Percentiles rank a stretch among this genome's conserved stretches.
Conservation (phyloP, 2,113 vertebrate genomes). For the Mormyrus lacerda region DNA sequence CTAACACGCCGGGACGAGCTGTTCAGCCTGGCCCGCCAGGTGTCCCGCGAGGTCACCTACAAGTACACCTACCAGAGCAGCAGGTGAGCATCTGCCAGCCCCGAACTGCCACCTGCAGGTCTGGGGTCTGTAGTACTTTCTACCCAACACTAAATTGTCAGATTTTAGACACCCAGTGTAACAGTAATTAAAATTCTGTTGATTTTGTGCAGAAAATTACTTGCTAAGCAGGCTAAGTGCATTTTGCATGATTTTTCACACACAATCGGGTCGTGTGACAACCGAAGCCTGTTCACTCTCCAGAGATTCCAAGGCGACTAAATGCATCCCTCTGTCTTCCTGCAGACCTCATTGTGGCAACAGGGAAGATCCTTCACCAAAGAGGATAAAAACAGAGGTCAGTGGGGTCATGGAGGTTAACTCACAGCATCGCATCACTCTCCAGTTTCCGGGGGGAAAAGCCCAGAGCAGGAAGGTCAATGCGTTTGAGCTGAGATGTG, state of each 20-base stretch:
- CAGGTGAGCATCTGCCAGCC: slow-evolving; percentile 58
- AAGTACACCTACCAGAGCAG: slow-evolving; percentile 82
- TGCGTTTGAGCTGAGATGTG: background rate
- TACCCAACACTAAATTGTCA: background rate
- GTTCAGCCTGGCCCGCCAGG: slow-evolving; percentile 72
- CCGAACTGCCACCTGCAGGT: background rate
- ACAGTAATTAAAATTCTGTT: background rate
- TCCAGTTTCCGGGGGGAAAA: background rate
- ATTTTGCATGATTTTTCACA: background rate
- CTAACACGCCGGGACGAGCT: slow-evolving; percentile 79
- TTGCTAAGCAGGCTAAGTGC: background rate
- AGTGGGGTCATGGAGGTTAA: background rate
- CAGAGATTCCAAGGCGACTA: background rate
- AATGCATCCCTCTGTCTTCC: background rate
- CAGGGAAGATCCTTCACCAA: slow-evolving; percentile 76
- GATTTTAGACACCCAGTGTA: background rate
- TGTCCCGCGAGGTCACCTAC: slow-evolving; percentile 82
- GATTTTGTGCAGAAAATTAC: background rate
- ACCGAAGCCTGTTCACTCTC: background rate
- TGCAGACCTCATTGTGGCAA: slow-evolving; percentile 68
- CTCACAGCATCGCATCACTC: background rate
- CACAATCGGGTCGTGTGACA: background rate
- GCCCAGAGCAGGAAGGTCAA: background rate
- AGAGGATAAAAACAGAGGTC: slow-evolving; percentile 84
- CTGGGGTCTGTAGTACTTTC: background rate